Evolutionary conservation across 2,888 invertebrate genomes (phyloP).

Genomic region (Ennomos quercinarius): DNA sequence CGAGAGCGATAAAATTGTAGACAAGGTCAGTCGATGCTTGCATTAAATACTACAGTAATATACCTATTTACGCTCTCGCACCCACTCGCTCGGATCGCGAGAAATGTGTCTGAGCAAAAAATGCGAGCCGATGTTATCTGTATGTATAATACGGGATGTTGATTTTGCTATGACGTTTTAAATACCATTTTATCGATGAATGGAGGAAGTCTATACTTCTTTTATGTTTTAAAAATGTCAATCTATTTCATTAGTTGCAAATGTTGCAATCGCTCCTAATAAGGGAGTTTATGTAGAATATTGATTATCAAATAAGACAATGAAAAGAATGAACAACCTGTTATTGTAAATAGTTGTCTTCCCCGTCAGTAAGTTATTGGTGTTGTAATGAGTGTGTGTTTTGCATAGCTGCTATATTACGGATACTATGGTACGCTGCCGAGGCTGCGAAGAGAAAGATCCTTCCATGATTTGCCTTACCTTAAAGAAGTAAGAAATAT

Average conservation of each 20-base stretch:
- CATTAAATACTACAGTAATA: slow-evolving; percentile 20
- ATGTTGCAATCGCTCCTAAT: not conserved
- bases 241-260: slow-evolving; percentile 11
- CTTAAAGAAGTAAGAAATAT: slow-evolving; percentile 90
- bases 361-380: slow-evolving; percentile 20
- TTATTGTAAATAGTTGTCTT: slow-evolving; percentile 16
- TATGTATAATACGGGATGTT: slow-evolving; percentile 30
- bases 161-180: slow-evolving; percentile 20
- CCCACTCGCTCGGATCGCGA: slow-evolving; percentile 22
- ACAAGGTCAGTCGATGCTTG: slow-evolving; percentile 86
- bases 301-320: slow-evolving; percentile 2
- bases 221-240: slow-evolving; percentile 21
- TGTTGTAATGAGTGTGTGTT: slow-evolving; percentile 57
- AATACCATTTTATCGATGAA: slow-evolving; percentile 14
- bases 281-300: slow-evolving; percentile 10
- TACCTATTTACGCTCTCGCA: slow-evolving; percentile 22
- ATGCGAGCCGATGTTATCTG: slow-evolving; percentile 27
- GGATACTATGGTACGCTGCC: slow-evolving; percentile 90
- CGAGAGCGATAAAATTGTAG: slow-evolving; percentile 93
- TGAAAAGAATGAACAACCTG: slow-evolving; percentile 18
- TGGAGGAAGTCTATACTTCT: slow-evolving; percentile 20
- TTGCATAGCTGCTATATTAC: slow-evolving; percentile 88
- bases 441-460: slow-evolving; percentile 90
- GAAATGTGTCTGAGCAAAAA: slow-evolving; percentile 26
- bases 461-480: slow-evolving; percentile 91